These are phyloP conservation scores for Dysdera silvatica DNA, from an alignment of 1,140 invertebrate species.

Conservation along the genomic window DNA sequence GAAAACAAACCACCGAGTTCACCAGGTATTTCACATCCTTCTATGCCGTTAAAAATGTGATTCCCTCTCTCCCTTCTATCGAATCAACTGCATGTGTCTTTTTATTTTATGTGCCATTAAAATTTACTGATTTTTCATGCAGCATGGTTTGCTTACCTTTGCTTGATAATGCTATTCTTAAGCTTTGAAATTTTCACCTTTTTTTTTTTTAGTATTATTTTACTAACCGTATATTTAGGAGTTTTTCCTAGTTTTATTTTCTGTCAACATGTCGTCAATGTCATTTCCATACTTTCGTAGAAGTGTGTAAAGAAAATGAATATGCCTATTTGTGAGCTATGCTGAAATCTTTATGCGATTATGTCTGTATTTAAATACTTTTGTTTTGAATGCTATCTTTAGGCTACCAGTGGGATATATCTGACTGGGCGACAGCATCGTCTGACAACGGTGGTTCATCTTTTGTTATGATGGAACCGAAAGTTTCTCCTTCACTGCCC, in stretches of 20 bases:
- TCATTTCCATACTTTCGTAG: neutral
- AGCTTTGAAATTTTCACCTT: neutral
- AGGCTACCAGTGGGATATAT: constrained; percentile 93
- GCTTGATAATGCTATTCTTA: constrained; percentile 4
- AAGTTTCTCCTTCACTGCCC: too few relatives aligned
- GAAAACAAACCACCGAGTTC: too few relatives aligned
- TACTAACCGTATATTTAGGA: too few relatives aligned
- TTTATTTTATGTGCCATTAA: too few relatives aligned
- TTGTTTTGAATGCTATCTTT: constrained; percentile 20
- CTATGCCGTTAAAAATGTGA: too few relatives aligned
- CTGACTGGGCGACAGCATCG: constrained; percentile 72
- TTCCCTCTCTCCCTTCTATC: too few relatives aligned
- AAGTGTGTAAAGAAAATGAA: neutral
- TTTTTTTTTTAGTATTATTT: too few relatives aligned
- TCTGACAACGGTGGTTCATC: too few relatives aligned
- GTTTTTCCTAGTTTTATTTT: too few relatives aligned
- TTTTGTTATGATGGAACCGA: too few relatives aligned
- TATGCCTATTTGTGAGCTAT: neutral
- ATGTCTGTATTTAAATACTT: neutral
- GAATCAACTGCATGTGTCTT: too few relatives aligned
- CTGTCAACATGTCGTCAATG: neutral
- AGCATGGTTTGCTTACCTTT: neutral
- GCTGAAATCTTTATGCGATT: neutral
- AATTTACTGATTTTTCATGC: neutral
- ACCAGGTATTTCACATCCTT: too few relatives aligned